These are phyloP conservation scores for Acipenser transmontanus DNA, from an alignment of 2,797 vertebrate genomes.

Conservation along the genomic window DNA sequence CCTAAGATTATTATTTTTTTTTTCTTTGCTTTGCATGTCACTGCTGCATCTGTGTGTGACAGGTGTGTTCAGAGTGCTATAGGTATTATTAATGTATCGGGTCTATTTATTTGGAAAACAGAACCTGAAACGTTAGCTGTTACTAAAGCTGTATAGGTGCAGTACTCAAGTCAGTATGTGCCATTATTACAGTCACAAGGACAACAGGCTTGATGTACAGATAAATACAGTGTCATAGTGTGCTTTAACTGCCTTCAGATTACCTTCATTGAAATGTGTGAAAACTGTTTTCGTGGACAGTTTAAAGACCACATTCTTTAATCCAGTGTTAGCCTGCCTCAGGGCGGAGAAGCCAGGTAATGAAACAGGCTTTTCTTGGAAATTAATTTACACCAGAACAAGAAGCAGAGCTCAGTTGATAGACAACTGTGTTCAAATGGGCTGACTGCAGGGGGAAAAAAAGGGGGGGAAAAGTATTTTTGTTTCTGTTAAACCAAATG, in stretches of 20 bases:
- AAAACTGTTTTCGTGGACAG: no score
- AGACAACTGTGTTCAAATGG: no score
- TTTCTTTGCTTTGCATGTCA: slow-evolving; percentile 36
- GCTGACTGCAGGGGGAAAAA: no score
- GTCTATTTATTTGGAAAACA: slow-evolving; percentile 22
- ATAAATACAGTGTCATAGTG: background rate
- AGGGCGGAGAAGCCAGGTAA: no score
- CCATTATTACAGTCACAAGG: background rate
- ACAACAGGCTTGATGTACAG: background rate
- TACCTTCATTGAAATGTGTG: background rate
- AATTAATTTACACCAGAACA: no score
- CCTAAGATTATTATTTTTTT: slow-evolving; percentile 22
- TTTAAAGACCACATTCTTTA: no score
- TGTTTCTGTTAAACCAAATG: no score
- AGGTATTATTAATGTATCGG: slow-evolving; percentile 39
- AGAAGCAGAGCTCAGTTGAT: no score
- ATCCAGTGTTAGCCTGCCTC: no score
- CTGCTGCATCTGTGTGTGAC: slow-evolving; percentile 36
- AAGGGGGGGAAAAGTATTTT: no score
- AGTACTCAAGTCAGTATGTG: slow-evolving; percentile 1
- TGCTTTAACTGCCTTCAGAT: background rate
- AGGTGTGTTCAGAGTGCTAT: slow-evolving; percentile 42
- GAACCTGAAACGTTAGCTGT: slow-evolving; percentile 7
- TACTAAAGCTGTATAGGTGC: background rate
- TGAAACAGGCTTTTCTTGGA: no score